Evolutionary conservation across 1,140 invertebrate genomes (phyloP).

Genomic region (Antheraea mylitta): DNA sequence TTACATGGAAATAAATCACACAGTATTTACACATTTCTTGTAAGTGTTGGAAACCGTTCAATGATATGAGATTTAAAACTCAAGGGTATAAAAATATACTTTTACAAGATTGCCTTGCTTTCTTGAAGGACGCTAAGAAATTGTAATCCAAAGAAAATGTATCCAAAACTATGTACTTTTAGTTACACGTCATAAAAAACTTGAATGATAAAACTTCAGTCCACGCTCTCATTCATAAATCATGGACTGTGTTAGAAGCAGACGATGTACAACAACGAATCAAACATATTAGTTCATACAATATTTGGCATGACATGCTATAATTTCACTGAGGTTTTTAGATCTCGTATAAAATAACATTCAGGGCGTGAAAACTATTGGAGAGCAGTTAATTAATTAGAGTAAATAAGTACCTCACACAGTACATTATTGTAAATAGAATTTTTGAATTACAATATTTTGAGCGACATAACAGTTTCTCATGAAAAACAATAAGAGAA

Average conservation of each 20-base stretch:
- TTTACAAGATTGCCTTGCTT: not conserved
- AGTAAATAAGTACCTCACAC: not conserved
- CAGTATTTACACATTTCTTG: constrained; percentile 20
- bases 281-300: constrained; percentile 12
- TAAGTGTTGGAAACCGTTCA: constrained; percentile 20
- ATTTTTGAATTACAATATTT: not conserved
- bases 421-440: not conserved
- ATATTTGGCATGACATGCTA: constrained; percentile 51
- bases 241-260: constrained; percentile 12
- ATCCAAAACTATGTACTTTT: constrained; percentile 20
- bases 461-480: not conserved
- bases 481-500: no score
- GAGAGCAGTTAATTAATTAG: not conserved
- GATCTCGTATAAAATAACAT: constrained; percentile 9
- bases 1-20: constrained; percentile 25
- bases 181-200: constrained; percentile 31
- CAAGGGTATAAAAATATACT: not conserved
- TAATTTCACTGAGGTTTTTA: constrained; percentile 11
- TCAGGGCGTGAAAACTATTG: not conserved
- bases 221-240: constrained; percentile 32
- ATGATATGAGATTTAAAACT: constrained; percentile 8
- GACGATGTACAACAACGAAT: constrained; percentile 24
- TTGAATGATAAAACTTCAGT: constrained; percentile 25
- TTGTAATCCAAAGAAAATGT: not conserved
- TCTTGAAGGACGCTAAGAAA: not conserved